phyloP scores from a whole-genome alignment of 2,888 invertebrate species.

The Ctena decussata region DNA sequence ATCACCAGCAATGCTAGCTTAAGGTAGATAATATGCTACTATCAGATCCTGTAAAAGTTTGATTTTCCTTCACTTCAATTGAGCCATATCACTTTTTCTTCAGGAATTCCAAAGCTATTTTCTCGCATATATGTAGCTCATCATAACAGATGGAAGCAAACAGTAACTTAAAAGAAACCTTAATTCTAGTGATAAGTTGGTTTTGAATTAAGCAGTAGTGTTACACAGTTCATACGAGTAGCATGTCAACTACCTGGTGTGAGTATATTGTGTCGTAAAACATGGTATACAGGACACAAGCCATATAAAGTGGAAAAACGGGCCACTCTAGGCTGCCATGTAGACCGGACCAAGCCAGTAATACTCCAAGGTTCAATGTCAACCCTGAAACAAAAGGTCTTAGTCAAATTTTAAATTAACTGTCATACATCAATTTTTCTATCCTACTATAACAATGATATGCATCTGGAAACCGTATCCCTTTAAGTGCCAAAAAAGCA shows the following conservation, averaged over 20 bases:
- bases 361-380: constrained; percentile 87
- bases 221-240: background rate
- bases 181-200: background rate
- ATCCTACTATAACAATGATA: no score
- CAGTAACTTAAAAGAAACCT: background rate
- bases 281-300: constrained; percentile 81
- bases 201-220: background rate
- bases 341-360: constrained; percentile 87
- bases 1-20: background rate
- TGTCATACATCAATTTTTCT: no score
- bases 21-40: background rate
- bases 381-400: constrained; percentile 74
- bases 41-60: background rate
- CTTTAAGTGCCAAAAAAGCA: no score
- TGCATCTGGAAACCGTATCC: no score
- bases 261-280: constrained; percentile 84
- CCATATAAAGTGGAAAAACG: constrained; percentile 82
- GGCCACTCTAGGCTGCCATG: constrained; percentile 77
- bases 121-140: no score
- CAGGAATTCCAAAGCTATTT: no score
- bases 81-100: no score
- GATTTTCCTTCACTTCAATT: no score
- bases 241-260: constrained; percentile 79
- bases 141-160: no score
- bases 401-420: background rate